Evolutionary conservation across 2,113 vertebrate species (phyloP), one percentile per base, ranked within the genome.

Genomic region (Coturnix japonica): DNA sequence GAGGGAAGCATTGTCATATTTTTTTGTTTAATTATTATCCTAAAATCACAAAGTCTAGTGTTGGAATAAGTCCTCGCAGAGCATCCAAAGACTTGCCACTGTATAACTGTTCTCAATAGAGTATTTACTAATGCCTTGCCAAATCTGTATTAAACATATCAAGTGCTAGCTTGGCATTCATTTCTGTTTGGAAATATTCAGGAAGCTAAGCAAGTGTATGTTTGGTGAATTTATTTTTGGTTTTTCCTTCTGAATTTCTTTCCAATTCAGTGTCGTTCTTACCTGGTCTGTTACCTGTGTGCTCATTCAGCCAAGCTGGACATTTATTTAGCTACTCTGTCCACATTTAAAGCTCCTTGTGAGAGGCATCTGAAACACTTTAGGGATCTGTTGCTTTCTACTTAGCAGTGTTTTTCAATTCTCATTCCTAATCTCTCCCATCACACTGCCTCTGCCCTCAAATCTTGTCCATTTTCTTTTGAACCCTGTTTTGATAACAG

Each of bases 1-100:
- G 90, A 94, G 35, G 8, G 20, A 90, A 83, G 43, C 23, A 81
- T 47, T 93, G 65, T 75, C 16, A 80, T 91, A 90, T 94, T 87
- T 85, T 61, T 31, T 53, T 53, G 15, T 53, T 26, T 14, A 31
- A 70, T 81, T 82, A 91, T 39, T 64, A 82, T 67, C 56, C 75
- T 60, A 77, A 89, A 82, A 87, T 92, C 84, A 74, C 72, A 60
- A 74, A 82, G 51, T 37, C 31, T 93, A 81, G 63, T 0, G 0
- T 30, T 74, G 67, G 51, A 65, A 93, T 87, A 91, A 59, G n/a
- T 33, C n/a, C 81, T 75, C 82, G 43, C 49, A 70, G 81, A 74
- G 14, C 76, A 81, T 85, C 69, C 26, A 20, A 67, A 43, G 30
- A 43, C 47, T 64, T 83, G 44, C 74, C 74, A 37, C 35, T 86